Evolutionary conservation across 2,113 vertebrate genomes (phyloP), one percentile per base, ranked within the genome.

Genomic region (Syngnathoides biaculeatus): DNA sequence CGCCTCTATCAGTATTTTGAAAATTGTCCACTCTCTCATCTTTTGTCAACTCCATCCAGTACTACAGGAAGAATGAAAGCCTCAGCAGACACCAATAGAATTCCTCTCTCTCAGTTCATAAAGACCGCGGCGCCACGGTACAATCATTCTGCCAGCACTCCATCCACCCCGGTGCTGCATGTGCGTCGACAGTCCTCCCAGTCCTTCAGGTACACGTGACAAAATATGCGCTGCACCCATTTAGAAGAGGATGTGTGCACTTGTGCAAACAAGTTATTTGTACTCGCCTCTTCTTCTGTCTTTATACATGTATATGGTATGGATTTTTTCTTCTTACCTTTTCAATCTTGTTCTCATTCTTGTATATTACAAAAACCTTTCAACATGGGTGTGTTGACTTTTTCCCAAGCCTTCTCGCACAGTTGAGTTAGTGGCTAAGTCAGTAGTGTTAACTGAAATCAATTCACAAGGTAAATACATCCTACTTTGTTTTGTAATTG

Each of bases 121-220:
- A 90, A 81, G 75, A 90, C 82, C 45, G 73, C 87, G 0, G 87
- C 90, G 0, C 71, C 91, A 68, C 89, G 84, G 61, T 82, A 89
- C 64, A 90, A 79, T 69, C 83, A 91, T 76, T 88, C 92, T 52
- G 89, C 77, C 78, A 95, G 94, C 20, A 91, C 93, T 38, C 95
- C 94, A 17, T 87, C 93, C 56, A 94, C 93, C 20, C 94, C 94
- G 0, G 93, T 94, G 83, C 88, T 94, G 76, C 91, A 89, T 4
- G 87, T 91, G 8, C 92, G 92, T 65, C 82, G 92, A 14, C 92
- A 93, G 50, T 90, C 91, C 79, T 89, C 92, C 0, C 93, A 94
- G 79, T 93, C 92, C 55, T 92, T 94, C 79, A 93, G 94, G 94
- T 95, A 80, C 17, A 47, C 22, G 15, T 13, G 10, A 56, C 8